Conservation (phyloP, 2,113 vertebrate species). For the Aptenodytes patagonicus region DNA sequence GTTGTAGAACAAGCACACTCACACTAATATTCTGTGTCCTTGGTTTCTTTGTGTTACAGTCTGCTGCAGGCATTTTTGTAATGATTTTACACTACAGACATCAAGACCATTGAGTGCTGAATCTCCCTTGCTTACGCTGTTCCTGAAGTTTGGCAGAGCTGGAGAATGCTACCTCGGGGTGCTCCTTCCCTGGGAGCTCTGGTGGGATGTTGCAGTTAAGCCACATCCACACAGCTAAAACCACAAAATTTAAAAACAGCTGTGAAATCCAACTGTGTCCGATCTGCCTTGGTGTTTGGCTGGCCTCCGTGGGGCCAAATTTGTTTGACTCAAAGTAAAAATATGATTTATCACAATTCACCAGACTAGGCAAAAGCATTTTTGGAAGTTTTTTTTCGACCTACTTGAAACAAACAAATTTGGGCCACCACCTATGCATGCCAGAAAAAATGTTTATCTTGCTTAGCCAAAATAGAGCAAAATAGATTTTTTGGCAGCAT, state of each 20-base stretch:
- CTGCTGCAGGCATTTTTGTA: neutral
- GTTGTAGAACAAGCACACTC: neutral
- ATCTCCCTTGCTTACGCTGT: neutral
- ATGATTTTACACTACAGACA: neutral
- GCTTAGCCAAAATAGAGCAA: constrained; percentile 28
- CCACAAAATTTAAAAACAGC: constrained; percentile 35
- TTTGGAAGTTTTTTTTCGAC: neutral
- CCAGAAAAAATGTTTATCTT: constrained; percentile 55
- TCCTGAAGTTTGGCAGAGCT: neutral
- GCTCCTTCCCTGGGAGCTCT: neutral
- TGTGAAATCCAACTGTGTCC: constrained; percentile 23
- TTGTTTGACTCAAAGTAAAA: constrained; percentile 13
- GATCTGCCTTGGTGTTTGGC: neutral
- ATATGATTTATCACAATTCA: constrained; percentile 39
- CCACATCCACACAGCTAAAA: constrained; percentile 29
- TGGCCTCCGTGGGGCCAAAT: neutral
- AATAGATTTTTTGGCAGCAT: constrained; percentile 28
- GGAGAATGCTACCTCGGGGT: neutral
- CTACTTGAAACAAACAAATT: constrained; percentile 37
- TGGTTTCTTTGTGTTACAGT: neutral
- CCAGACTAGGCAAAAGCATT: constrained; percentile 15
- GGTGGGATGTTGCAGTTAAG: constrained; percentile 1
- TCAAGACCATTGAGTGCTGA: neutral
- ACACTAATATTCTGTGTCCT: neutral
- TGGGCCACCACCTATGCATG: neutral